Base-by-base conservation (phyloP, 2,888 invertebrate species). In the Epirrita christyi region DNA sequence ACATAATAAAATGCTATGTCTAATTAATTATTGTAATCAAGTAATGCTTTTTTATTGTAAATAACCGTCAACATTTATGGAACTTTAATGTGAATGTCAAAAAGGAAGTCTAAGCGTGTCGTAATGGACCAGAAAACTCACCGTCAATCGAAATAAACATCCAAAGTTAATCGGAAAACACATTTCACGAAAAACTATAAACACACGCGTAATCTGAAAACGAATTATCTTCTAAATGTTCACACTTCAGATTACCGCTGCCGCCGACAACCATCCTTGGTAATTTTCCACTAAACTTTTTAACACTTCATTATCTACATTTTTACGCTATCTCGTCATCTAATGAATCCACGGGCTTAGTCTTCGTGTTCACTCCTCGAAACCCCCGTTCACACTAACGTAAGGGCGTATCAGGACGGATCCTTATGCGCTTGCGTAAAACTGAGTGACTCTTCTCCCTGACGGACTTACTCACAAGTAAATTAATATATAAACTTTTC, bases 401-500 rank as follows among this genome's bases (percentile, higher is more conserved):
- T 81, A 82, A 85, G 84, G 86, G 85, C 85, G 86, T 86, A 82
- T 80, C 80, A 78, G 75, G 74, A 79, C 71, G 71, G 66, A 62
- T 71, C 71, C 75, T 72, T 71, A 80, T 84, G 89, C 91, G 91
- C 91, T 62, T 89, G 91, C 91, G 91, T 83, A 68, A 72, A 84
- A 76, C 81, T 69, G 77, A 88, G 87, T 88, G 87, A 89, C 88
- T 88, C 88, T 85, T 88, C 81, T 78, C 78, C 81, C 80, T 83
- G 81, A 82, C 85, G 76, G 88, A 88, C 88, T 90, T 88, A 86
- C 86, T 88, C 88, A 83, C 81, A 76, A 88, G 88, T 89, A 90
- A 91, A 91, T 91, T 91, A 91, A 89, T 90, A 89, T 88, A 88
- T 88, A 86, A 91, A 90, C 88, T 89, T 91, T 90, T 88, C 83